Evolutionary conservation across 1,140 invertebrate species (phyloP).

Genomic region (Sminthurinus signatus): DNA sequence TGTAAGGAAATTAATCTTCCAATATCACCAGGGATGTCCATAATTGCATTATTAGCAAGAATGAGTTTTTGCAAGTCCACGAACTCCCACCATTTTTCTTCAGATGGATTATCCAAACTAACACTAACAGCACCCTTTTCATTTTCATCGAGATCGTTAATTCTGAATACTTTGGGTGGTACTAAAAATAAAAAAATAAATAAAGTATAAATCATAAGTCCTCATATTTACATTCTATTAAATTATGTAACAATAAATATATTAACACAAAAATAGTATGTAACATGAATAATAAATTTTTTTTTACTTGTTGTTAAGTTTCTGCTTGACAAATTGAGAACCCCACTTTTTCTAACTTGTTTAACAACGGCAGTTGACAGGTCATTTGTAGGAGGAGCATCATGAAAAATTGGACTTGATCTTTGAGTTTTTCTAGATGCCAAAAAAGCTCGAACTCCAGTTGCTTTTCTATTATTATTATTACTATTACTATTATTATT

Average conservation of each 20-base stretch:
- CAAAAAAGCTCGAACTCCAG: slow-evolving; percentile 23
- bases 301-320: slow-evolving; percentile 29
- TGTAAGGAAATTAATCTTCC: slow-evolving; percentile 47
- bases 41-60: slow-evolving; percentile 50
- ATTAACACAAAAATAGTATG: neutral
- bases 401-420: slow-evolving; percentile 27
- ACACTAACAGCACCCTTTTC: slow-evolving; percentile 48
- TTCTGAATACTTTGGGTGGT: neutral
- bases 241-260: neutral
- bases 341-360: slow-evolving; percentile 36
- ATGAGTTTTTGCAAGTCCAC: slow-evolving; percentile 51
- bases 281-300: neutral
- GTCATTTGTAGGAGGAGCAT: slow-evolving; percentile 19
- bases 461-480: neutral
- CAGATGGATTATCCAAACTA: slow-evolving; percentile 47
- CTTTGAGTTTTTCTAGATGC: slow-evolving; percentile 22
- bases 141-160: slow-evolving; percentile 49
- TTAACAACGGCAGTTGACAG: slow-evolving; percentile 24
- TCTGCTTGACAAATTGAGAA: slow-evolving; percentile 31
- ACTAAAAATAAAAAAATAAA: neutral
- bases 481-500: too few relatives aligned
- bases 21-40: slow-evolving; percentile 47
- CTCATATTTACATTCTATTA: neutral
- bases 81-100: slow-evolving; percentile 54
- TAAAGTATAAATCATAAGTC: neutral